Evolutionary conservation across 2,113 vertebrate species (phyloP), one percentile per base, ranked within the genome.

Genomic region (Meles meles): DNA sequence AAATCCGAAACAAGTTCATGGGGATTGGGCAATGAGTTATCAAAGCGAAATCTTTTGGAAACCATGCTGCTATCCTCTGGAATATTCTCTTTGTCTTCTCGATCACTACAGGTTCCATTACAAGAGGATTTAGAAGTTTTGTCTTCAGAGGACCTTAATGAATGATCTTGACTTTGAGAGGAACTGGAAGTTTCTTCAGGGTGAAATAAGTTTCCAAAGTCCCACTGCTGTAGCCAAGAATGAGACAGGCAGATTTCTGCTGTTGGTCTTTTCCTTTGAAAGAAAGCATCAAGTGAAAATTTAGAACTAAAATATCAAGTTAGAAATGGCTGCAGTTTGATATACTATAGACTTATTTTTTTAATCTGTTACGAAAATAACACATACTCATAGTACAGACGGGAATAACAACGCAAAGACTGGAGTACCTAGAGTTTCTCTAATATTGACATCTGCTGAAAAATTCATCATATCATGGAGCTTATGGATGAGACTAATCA

Each of bases 11-110:
- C n/a, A 1, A 99, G 98, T 96, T 99, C 99, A 1, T 98, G 99
- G 67, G 99, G 98, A 89, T 91, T 92, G 44, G 98, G 98, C 83
- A 99, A 72, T 0, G 99, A 99, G 87, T 99, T 99, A 13, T 99
- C 99, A 0, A 99, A 99, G 80, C 99, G 99, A 71, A 99, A 99
- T 65, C 98, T 99, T 96, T 99, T 99, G 31, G 99, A 98, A 1
- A 99, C 98, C 0, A 98, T 98, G 0, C 99, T 99, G 97, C 98
- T 98, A 20, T 99, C 99, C 91, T 99, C 99, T 44, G 99, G 99
- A 96, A 99, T 99, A 98, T 99, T 99, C 98, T 99, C 99, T 97
- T 99, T 99, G 99, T 99, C 99, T 39, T 99, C 99, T 9, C 97
- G 99, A 96, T 99, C 97, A 9, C 99, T 98, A 69, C 98, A 82